Base-by-base conservation (phyloP, 2,113 vertebrate genomes). In the Myotis lucifugus region DNA sequence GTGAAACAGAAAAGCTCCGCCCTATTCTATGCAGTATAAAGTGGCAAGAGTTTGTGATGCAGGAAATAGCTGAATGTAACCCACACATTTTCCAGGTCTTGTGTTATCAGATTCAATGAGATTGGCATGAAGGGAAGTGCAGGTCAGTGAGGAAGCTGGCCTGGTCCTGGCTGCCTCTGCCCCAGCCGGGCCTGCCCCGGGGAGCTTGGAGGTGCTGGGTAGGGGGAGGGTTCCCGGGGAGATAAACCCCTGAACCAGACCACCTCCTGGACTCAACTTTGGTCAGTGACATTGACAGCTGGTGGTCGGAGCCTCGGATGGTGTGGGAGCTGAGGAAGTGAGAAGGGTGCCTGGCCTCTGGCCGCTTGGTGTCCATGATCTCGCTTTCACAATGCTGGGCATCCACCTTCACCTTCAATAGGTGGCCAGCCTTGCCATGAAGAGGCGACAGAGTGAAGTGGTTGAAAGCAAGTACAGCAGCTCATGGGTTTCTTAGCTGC, bases 371-470 rank as follows among this genome's bases (percentile, higher is more conserved):
- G 66, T 34, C 25, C 18, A 6, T 67, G n/a, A 34, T 61, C 61
- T 89, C 48, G 8, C 10, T 46, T 25, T 50, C 27, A 9, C 23
- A 73, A 10, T 78, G 67, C 69, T 76, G 59, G 42, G 67, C 29
- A n/a, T 21, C 61, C 61, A 25, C 0, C 0, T 27, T 37, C 25
- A 29, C 72, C 18, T 17, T 46, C 46, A 23, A 19, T 21, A 89
- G 32, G 25, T 15, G 34, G 64, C 25, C 40, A 12, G 56, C 25
- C 19, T 82, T 66, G 25, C 59, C 18, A 8, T 4, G 59, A 67
- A 10, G 3, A 83, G 18, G 46, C 2, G 18, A 42, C 78, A 74
- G 29, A 64, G 21, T 1, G 0, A 5, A 25, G 56, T 64, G 46
- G 48, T 70, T 87, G 34, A 67, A 32, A 37, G 42, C n/a, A 67